Conservation (phyloP, 2,888 invertebrate species). For the Busseola fusca region DNA sequence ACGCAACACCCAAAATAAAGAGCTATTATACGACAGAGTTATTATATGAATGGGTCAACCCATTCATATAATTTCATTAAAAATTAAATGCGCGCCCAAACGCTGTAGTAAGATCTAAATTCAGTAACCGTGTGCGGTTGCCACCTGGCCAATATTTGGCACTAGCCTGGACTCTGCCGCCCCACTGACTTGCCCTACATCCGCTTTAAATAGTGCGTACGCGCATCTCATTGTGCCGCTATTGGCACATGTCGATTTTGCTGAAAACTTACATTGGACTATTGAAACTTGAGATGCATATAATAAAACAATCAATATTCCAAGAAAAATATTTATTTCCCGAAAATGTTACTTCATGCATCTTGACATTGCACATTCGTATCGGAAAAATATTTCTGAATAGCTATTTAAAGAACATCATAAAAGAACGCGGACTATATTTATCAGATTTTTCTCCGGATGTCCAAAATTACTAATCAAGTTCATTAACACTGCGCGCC, state of each 20-base stretch:
- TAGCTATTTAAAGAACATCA: conserved; percentile 50
- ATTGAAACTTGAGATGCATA: conserved; percentile 57
- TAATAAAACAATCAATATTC: conserved; percentile 4
- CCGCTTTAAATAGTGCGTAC: conserved; percentile 76
- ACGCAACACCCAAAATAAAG: conserved; percentile 6
- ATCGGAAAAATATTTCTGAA: conserved; percentile 32
- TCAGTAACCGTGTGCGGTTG: conserved; percentile 59
- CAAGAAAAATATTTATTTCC: background rate
- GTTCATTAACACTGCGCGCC: conserved; percentile 59
- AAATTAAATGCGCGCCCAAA: conserved; percentile 26
- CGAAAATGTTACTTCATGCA: background rate
- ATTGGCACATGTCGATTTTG: conserved; percentile 71
- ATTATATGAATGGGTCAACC: too few relatives aligned
- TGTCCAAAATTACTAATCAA: conserved; percentile 57
- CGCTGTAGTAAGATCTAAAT: conserved; percentile 63
- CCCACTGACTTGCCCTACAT: conserved; percentile 81
- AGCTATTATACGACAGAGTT: conserved; percentile 25
- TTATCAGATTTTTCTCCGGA: conserved; percentile 52
- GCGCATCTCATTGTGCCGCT: conserved; percentile 62
- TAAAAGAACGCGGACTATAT: conserved; percentile 46
- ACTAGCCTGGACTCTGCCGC: conserved; percentile 65
- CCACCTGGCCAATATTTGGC: conserved; percentile 75
- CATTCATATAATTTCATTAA: conserved; percentile 46
- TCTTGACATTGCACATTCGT: conserved; percentile 16
- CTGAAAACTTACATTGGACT: conserved; percentile 59